Evolutionary conservation across 2,797 vertebrate species (phyloP), one percentile per base, ranked within the genome.

Genomic region (Enteromius afrohamiltoni): DNA sequence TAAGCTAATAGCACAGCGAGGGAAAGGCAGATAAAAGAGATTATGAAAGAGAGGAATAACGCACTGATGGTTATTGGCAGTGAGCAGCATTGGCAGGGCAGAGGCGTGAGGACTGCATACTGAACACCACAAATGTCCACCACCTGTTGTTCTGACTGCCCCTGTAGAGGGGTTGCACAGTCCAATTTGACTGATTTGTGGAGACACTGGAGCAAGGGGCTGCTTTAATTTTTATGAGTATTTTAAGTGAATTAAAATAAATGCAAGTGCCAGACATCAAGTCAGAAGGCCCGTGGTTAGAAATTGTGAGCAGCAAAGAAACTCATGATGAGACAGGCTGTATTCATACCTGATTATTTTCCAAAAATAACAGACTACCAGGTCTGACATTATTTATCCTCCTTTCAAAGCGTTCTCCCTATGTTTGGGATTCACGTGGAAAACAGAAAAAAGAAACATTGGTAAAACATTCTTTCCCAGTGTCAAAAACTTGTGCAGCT

Each of bases 21-120:
- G 89, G 85, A 85, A 87, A 82, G 89, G 89, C 92, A 94, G 92
- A 94, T 94, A 91, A 94, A 94, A 95, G 93, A 89, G 92, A 92
- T 92, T 92, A 93, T 93, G 90, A 93, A 93, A 94, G 77, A 45
- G 40, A 88, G 82, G 90, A 92, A 91, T 86, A 91, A 88, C 90
- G 90, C 86, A 87, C 91, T 93, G 93, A 93, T 92, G 93, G 91
- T 93, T 94, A 93, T 92, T 94, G 92, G 91, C 91, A 75, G 88
- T 90, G 93, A 93, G 92, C 89, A 88, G 84, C 88, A 81, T 87
- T 90, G 92, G 91, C 90, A 92, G 92, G 88, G 91, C 89, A 87
- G 87, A 90, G 89, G 90, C 88, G 88, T 80, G 78, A 90, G 91
- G 91, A 89, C 90, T 91, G 92, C 89, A 90, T 91, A 91, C 89